Percentiles rank a stretch among this genome's conserved stretches.
phyloP scores from a whole-genome alignment of 2,797 vertebrate species.

The Rhinella marina region DNA sequence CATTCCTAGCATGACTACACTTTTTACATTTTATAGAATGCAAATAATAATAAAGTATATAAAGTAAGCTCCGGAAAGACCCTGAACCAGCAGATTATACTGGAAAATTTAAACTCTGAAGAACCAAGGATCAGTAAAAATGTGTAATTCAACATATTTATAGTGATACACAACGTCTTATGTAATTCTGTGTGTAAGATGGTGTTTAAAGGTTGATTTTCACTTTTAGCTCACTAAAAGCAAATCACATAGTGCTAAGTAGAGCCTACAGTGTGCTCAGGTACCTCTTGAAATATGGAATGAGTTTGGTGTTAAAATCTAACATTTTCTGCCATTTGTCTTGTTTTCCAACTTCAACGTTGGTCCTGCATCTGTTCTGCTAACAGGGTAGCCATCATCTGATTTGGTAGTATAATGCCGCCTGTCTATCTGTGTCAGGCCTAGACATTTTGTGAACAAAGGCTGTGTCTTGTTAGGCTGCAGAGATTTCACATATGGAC shows the following conservation, averaged over 20 bases:
- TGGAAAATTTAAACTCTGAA: neutral
- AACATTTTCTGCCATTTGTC: conserved; percentile 13
- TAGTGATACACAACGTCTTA: neutral
- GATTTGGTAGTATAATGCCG: conserved; percentile 81
- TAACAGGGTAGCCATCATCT: conserved; percentile 71
- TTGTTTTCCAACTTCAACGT: conserved; percentile 38
- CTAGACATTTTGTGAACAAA: conserved; percentile 80
- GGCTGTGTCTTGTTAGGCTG: conserved; percentile 75
- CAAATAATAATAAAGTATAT: neutral
- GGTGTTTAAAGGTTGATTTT: neutral
- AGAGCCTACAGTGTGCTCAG: neutral
- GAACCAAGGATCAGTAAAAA: neutral
- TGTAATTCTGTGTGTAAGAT: neutral
- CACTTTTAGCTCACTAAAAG: neutral
- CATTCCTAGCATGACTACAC: too few relatives aligned
- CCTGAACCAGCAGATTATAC: neutral
- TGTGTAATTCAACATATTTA: neutral
- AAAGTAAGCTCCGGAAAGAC: neutral
- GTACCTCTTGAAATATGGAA: neutral
- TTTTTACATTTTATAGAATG: too few relatives aligned
- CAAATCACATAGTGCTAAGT: neutral
- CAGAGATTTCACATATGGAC: conserved; percentile 80
- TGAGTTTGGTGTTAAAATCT: neutral
- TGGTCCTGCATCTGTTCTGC: conserved; percentile 33
- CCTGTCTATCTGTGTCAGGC: conserved; percentile 73